Evolutionary conservation across 2,113 vertebrate genomes (phyloP), one percentile per base, ranked within the genome.

Genomic region (Planiliza haematocheilus): DNA sequence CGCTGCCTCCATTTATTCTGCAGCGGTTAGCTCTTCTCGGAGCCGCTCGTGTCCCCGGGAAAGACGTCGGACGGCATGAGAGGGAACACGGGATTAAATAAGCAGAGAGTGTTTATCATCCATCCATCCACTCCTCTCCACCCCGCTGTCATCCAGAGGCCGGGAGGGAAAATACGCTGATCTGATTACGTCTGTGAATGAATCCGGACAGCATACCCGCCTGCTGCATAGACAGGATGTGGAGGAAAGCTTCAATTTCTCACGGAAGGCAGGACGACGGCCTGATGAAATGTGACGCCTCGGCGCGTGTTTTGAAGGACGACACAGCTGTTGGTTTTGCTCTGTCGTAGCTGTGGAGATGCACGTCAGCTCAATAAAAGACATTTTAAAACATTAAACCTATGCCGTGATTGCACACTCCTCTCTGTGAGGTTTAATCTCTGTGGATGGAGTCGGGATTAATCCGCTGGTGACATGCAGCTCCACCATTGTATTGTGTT

Each of bases 91-190:
- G 74, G 74, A 82, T 79, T 82, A 77, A 86, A 82, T 74, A 77
- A 84, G 49, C 41, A 68, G 17, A 78, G 62, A 57, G 63, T 74
- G 75, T 85, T 79, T 75, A 75, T 83, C 50, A 71, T 70, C 71
- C 63, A 57, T 79, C 79, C 68, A 64, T 64, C 48, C 66, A n/a
- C 36, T 46, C 61, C 41, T 56, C 50, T 46, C 53, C 48, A n/a
- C 63, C 18, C 71, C 13, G 2, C 71, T 37, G 70, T 69, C 69
- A 21, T 61, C 62, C 13, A 64, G 16, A 24, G 52, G 52, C 70
- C 69, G 66, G 8, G 65, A 67, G n/a, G 65, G 62, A 64, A 72
- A 77, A 82, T 51, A 64, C 57, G 11, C 53, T 71, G 57, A 83
- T 85, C 76, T 67, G 76, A 85, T 88, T 79, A 82, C 42, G 36